phyloP scores from a whole-genome alignment of 1,140 invertebrate genomes.

The Solen grandis region DNA sequence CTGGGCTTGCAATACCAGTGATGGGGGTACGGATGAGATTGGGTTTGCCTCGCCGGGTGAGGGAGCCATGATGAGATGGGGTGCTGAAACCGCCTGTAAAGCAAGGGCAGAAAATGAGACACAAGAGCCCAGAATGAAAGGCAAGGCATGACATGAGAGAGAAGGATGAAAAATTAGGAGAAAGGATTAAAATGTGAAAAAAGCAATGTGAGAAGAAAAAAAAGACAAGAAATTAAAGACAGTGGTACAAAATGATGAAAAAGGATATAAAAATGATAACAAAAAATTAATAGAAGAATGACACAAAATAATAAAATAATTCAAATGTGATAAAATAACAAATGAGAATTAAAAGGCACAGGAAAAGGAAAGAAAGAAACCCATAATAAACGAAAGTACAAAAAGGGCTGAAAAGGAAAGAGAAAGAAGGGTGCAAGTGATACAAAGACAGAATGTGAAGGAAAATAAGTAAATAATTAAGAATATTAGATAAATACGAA shows the following conservation, averaged over 20 bases:
- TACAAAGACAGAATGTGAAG: too few relatives aligned
- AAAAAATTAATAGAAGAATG: neutral
- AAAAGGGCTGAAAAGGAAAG: neutral
- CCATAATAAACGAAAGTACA: neutral
- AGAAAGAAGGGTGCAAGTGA: neutral
- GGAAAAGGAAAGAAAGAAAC: neutral
- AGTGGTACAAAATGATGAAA: neutral
- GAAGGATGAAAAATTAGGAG: neutral
- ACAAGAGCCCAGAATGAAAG: neutral
- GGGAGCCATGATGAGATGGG: constrained; percentile 48
- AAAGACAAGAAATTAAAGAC: neutral
- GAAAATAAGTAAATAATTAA: too few relatives aligned
- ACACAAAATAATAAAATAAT: constrained; percentile 9
- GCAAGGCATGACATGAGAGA: neutral
- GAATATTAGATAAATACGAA: too few relatives aligned
- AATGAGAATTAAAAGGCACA: neutral
- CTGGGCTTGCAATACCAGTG: constrained; percentile 47
- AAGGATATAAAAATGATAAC: neutral
- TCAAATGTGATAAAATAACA: neutral
- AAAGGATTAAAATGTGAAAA: too few relatives aligned
- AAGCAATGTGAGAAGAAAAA: neutral
- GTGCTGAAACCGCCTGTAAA: constrained; percentile 51
- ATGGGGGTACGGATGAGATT: constrained; percentile 48
- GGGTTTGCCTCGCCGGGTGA: constrained; percentile 35
- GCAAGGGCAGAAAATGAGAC: neutral